Base-by-base conservation (phyloP, 2,113 vertebrate species). In the Myiagra hebetior region DNA sequence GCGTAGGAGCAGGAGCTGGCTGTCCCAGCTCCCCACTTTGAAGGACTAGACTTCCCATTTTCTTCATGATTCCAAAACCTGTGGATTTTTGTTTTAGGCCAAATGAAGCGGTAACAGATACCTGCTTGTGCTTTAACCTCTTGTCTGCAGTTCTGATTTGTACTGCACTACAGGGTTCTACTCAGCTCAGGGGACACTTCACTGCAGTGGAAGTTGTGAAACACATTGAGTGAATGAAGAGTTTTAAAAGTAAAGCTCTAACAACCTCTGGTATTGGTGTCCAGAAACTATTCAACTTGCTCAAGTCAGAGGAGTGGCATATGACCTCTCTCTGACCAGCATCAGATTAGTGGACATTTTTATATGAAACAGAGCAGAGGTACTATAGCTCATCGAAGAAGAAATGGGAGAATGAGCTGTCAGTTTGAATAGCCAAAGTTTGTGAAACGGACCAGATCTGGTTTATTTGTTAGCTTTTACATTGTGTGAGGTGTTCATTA, bases 1-100 rank as follows among this genome's bases (percentile, higher is more conserved):
- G 17, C 0, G 0, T 21, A 5, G 22, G 6, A 26, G 19, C 39
- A 86, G 31, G 19, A 63, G 31, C 27, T n/a, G 30, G 15, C 8
- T 56, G 16, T 24, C 23, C 19, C 47, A 63, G 8, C 26, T 85
- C 27, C 18, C 20, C 7, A 3, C 22, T 81, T 75, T 13, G 52
- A 65, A 75, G 44, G 24, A 49, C 20, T 57, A 72, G 44, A 59
- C 49, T 65, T 93, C 14, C 37, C 33, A 21, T 62, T 75, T 82
- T 37, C n/a, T 3, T 0, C 57, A 56, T 13, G 15, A 64, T 68
- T 84, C 37, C 7, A 22, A 77, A 52, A 60, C 10, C 22, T 15
- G 15, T 27, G 59, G 26, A 35, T 65, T 77, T 74, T 91, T 70
- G 49, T 76, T 80, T 72, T 30, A 64, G 57, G 24, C 12, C 30